Conservation (phyloP, 1,140 invertebrate genomes). For the Prorops nasuta region DNA sequence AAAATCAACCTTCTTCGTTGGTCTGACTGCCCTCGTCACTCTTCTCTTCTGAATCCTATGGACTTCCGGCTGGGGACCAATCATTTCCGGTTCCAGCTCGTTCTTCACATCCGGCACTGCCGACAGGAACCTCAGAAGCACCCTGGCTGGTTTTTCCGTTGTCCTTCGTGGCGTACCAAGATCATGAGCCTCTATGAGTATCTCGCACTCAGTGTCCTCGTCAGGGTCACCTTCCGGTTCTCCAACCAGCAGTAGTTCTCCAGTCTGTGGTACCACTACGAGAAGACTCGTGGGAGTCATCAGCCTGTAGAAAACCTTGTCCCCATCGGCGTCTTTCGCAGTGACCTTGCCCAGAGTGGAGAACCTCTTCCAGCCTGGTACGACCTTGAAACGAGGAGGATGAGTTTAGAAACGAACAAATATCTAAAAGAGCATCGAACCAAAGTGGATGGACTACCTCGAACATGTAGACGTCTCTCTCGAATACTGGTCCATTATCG, state of each 20-base stretch:
- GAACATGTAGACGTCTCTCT: constrained; percentile 75
- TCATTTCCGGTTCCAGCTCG: constrained; percentile 55
- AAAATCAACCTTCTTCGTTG: constrained; percentile 89
- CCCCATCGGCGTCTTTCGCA: constrained; percentile 83
- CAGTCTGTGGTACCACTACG: constrained; percentile 88
- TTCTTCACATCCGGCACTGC: constrained; percentile 48
- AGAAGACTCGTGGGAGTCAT: constrained; percentile 74
- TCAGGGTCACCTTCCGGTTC: constrained; percentile 62
- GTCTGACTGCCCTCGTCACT: constrained; percentile 82
- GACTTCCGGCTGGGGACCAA: constrained; percentile 37
- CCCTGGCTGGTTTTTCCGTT: constrained; percentile 68
- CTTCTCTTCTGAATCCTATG: constrained; percentile 75
- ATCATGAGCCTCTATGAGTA: constrained; percentile 80
- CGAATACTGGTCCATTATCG: constrained; percentile 85
- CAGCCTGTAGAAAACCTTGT: constrained; percentile 80
- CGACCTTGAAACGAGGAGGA: no score
- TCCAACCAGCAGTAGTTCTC: constrained; percentile 78
- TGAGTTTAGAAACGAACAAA: no score
- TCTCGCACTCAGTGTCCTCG: constrained; percentile 64
- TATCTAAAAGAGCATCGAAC: no score
- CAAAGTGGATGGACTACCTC: no score
- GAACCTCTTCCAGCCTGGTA: constrained; percentile 71
- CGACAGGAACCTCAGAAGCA: constrained; percentile 73
- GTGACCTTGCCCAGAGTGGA: constrained; percentile 76
- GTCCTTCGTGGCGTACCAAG: constrained; percentile 68